Evolutionary conservation across 2,797 vertebrate genomes (phyloP).

Genomic region (Acipenser oxyrinchus): DNA sequence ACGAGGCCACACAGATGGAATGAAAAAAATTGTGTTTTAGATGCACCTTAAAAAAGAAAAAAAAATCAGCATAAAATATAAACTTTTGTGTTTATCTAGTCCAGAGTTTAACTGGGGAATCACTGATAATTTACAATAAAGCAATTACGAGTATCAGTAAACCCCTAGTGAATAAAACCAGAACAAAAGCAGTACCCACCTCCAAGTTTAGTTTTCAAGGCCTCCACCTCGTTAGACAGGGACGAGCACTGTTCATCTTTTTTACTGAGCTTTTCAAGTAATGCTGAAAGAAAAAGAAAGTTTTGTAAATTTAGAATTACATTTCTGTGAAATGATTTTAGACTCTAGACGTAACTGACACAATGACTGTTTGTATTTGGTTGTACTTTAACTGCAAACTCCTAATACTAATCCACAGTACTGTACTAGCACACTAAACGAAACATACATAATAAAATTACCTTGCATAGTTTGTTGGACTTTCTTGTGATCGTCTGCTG

Average conservation of each 20-base stretch:
- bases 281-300: slow-evolving; percentile 59
- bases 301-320: not conserved
- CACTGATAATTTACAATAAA: not conserved
- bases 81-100: not conserved
- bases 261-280: slow-evolving; percentile 64
- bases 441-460: slow-evolving; percentile 34
- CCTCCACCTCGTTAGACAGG: slow-evolving; percentile 66
- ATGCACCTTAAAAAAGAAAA: not conserved
- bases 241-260: slow-evolving; percentile 74
- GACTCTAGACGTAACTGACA: not conserved
- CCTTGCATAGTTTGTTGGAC: slow-evolving; percentile 79
- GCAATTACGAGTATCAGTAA: too few species aligned
- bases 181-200: slow-evolving; percentile 52
- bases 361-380: not conserved
- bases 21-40: not conserved
- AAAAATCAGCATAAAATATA: not conserved
- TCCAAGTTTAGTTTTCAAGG: slow-evolving; percentile 64
- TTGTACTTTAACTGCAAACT: not conserved
- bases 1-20: slow-evolving; percentile 9
- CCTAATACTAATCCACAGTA: not conserved
- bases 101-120: not conserved
- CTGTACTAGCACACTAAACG: too few species aligned
- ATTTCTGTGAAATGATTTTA: not conserved
- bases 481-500: slow-evolving; percentile 64
- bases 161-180: not conserved